Evolutionary conservation across 2,888 invertebrate species (phyloP), one percentile per base, ranked within the genome.

Genomic region (Phyto melanocephala): DNA sequence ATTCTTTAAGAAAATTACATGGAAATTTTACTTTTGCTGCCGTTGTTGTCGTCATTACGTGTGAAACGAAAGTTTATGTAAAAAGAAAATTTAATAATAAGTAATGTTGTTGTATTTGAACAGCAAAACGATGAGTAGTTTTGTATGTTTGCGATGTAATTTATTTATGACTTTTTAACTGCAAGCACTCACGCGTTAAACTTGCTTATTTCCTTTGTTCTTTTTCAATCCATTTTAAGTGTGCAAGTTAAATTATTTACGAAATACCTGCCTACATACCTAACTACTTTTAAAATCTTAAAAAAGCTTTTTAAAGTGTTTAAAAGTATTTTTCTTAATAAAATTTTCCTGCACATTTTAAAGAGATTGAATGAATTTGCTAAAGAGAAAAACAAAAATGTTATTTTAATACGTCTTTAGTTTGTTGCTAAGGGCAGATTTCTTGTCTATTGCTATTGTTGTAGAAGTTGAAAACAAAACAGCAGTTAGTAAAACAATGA

Each of bases 371-470:
- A 54, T 8, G 22, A 13, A 54, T 28, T 42, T 17, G 8, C 10
- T 35, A 58, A 47, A 35, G 52, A 63, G 10, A 17, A 24, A 72
- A 58, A 33, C 45, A n/a, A n/a, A 52, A 42, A 20, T 37, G 70
- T 24, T 28, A 67, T 67, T 79, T 71, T 45, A 63, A 65, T 71
- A 52, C 70, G 28, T 35, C 56, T 65, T 47, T 7, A 40, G 24
- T 71, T 76, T 76, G 80, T 81, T 81, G 76, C 80, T 81, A 76
- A 67, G 71, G 47, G 74, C 74, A 52, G 50, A 17, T 50, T 24
- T n/a, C 10, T 37, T 47, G 22, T 58, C 35, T 70, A 24, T 71
- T 42, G 68, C 37, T 52, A 17, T 42, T 74, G 35, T 33, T 74
- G 60, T 35, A 80, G 35, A 62, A 60, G 33, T 33, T 7, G 11